Evolutionary conservation across 2,113 vertebrate species (phyloP), one percentile per base, ranked within the genome.

Genomic region (Corynorhinus townsendii): DNA sequence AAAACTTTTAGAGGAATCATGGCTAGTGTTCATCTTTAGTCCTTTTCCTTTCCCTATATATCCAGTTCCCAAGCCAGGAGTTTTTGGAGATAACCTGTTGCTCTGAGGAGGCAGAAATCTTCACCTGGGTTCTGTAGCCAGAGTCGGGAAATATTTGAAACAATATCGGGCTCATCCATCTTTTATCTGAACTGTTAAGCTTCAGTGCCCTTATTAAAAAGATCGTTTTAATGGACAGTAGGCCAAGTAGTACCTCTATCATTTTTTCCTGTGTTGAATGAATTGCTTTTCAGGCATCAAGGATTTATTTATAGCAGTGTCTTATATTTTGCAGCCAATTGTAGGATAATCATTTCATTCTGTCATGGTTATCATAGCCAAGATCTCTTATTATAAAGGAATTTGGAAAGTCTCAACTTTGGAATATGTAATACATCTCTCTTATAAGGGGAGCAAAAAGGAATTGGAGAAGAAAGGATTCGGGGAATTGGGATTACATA

Each of bases 261-360:
- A 72, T 71, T 82, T 35, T 22, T 83, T 72, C 4, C 76, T 87
- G 88, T 71, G 54, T 94, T 91, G 80, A 93, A 20, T 90, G 66
- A 84, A 62, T 69, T 91, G 86, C 79, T 96, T 96, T 95, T 94
- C 24, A 75, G 86, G 59, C 69, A 91, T 77, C n/a, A 38, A 79
- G 45, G 26, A 43, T 89, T 91, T 95, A 84, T 95, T 95, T 93
- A 82, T 93, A 87, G 71, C 45, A 73, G 28, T 47, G 56, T 35
- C 59, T 68, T 86, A 19, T 33, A 8, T 85, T 90, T 93, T 96
- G 14, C 69, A 86, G 59, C 76, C 83, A 92, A 14, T 45, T 92
- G 3, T 85, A 69, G n/a, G n/a, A 28, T 28, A 72, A 12, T 92
- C 11, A 33, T 88, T 91, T 86, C 8, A 81, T 90, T 92, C 54